Base-by-base conservation (phyloP, 2,888 invertebrate species). In the Mesorhabditis spiculigera region DNA sequence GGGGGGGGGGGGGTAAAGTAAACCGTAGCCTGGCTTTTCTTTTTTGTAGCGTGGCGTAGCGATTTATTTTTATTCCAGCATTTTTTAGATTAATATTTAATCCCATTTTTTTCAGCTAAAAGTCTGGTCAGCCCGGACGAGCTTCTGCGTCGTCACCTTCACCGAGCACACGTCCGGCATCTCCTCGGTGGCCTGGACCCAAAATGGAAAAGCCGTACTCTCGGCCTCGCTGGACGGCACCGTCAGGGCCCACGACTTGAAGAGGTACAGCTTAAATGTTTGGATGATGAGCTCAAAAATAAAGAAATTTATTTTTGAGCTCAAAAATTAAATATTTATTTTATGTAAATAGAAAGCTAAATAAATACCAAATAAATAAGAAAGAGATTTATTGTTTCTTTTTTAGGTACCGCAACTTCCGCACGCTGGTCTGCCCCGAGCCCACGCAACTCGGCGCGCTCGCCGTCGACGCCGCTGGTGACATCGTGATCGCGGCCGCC, bases 211-310 rank as follows among this genome's bases (percentile, higher is more conserved):
- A 88, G 95, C 95, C 83, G 89, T 98, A 8, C 90, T 96, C 4
- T 94, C 96, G 0, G 90, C 93, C 0, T 96, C 96, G 0, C 87
- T 95, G n/a, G 98, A 99, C 88, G 98, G 98, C 4, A 95, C 97
- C 4, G 94, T 96, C 0, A 87, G 97, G 81, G 96, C 96, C 0
- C 97, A 92, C 87, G 98, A 99, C 89, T 89, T 97, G 71, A 91
- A 91, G 67, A 90, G 93, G 78, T 76, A 61, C 45, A 13, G 43
- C 66, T 43, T 61, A 5, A 13, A 43, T 6, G 28, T 58, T 5
- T 3, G 4, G n/a, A n/a, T n/a, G n/a, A n/a, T n/a, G 45, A 44
- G n/a, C 43, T 13, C n/a, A 16, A 10, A 4, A 16, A 68, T 50
- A 50, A 50, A 8, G 50, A n/a, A n/a, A n/a, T 16, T 10, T 13